Evolutionary conservation across 2,888 invertebrate genomes (phyloP), one percentile per base, ranked within the genome.

Genomic region (Yponomeuta sedellus): DNA sequence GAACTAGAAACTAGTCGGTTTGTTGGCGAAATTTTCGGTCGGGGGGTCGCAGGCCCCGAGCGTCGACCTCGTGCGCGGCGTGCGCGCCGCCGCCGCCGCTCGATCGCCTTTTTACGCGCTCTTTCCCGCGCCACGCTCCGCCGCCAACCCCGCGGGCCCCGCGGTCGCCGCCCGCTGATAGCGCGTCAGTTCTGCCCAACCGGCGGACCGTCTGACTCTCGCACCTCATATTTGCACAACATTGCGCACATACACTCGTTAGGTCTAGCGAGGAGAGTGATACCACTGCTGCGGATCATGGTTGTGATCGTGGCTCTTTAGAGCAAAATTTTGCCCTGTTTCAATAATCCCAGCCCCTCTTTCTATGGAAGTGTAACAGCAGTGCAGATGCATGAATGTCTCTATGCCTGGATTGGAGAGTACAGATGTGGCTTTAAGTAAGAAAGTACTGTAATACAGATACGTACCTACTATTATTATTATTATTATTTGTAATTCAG

Each of bases 51-150:
- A 85, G 83, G 83, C 78, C 84, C 78, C 85, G 88, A 87, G 79
- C 88, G 84, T 87, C 88, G 89, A 88, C 87, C 88, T 82, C 88
- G 88, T 83, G 87, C 84, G 83, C 85, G 88, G 86, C 86, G 88
- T 82, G 81, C 83, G 78, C 34, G 34, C 34, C 25, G 25, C 25
- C 25, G 25, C 81, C 80, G 71, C 82, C 85, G 88, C 84, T 86
- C 87, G 88, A 34, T 34, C 6, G 34, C 34, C 87, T 85, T 88
- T 88, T 87, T 87, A 87, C 88, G 88, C 87, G 88, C 85, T 88
- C 85, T 85, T 85, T 39, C 61, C 83, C 86, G 86, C 73, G 73
- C 71, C 68, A 70, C 83, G 80, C 84, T 77, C 78, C 82, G 81
- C 81, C 77, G 80, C 83, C 81, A 82, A 86, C 86, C 87, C 88